Evolutionary conservation across 1,140 invertebrate species (phyloP).

Genomic region (Streblospio benedicti): DNA sequence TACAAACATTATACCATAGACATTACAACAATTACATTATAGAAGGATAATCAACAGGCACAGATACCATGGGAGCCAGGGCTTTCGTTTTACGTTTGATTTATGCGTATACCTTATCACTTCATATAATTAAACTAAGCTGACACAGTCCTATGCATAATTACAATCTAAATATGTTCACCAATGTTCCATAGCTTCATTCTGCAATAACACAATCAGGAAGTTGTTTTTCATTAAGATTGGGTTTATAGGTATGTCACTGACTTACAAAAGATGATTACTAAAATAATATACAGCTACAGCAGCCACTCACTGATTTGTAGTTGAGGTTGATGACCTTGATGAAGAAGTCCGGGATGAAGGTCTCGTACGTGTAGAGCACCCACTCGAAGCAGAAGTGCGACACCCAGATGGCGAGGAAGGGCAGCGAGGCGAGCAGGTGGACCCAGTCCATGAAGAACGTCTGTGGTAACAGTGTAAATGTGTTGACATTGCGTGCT

Average conservation of each 20-base stretch:
- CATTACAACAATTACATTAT: not conserved
- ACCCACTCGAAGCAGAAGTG: slow-evolving; percentile 11
- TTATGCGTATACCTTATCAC: too few relatives aligned
- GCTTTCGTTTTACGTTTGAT: too few relatives aligned
- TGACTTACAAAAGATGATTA: not conserved
- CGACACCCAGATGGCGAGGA: not conserved
- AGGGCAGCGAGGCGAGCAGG: slow-evolving; percentile 6
- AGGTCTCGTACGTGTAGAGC: not conserved
- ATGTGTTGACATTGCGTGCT: too few relatives aligned
- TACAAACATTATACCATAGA: not conserved
- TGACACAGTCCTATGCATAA: too few relatives aligned
- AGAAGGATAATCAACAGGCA: too few relatives aligned
- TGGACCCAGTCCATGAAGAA: not conserved
- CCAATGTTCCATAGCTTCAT: too few relatives aligned
- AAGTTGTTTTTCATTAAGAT: too few relatives aligned
- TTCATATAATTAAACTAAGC: too few relatives aligned
- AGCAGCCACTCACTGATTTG: not conserved
- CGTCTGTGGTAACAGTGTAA: not conserved
- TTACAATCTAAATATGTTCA: too few relatives aligned
- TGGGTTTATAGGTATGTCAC: not conserved
- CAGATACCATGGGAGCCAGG: too few relatives aligned
- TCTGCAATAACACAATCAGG: too few relatives aligned
- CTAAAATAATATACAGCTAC: not conserved
- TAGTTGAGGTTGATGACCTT: not conserved
- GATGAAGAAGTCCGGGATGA: slow-evolving; percentile 3